Evolutionary conservation across 1,140 invertebrate species (phyloP), one percentile per base, ranked within the genome.

Genomic region (Parapsyche elsis): DNA sequence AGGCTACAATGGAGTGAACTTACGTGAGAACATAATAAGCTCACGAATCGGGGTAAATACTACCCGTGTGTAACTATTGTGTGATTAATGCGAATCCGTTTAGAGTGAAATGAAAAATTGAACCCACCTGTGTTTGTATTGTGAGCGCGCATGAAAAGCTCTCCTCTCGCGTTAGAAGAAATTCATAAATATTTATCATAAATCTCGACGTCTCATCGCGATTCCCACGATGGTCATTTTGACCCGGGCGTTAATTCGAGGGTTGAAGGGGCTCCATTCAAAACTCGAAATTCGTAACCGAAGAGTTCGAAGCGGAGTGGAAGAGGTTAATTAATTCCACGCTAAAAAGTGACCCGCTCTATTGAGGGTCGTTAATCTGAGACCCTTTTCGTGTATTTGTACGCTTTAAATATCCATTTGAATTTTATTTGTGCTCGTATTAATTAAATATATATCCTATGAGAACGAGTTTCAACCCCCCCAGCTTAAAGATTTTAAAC

Each of bases 171-270:
- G 19, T 67, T 21, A 67, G 9, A 21, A 12, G 21, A 14, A 16
- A 46, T 73, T 73, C 71, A 73, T 73, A 73, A 73, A 73, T 73
- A 73, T 73, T 73, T 49, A 73, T 73, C 71, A 46, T 10, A 73
- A 16, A 16, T 4, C 30, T 38, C 38, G 16, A 10, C 45, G 19
- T 38, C 30, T 38, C 30, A 1, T 5, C 10, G 71, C 38, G 45
- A 46, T 73, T 73, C 71, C 45, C 71, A 73, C 71, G 71, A 73
- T 73, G 10, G 67, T 38, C 38, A 45, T 71, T 73, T 38, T 73
- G 71, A 73, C 71, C 38, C 71, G 12, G 5, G 19, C 0, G 21
- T 26, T 4, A 73, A 73, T 73, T 73, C 16, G 71, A 38, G 71
- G 71, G 38, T 49, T 19, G 67, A 10, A 30, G 5, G 0, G 57